These are phyloP conservation scores for Guaruba guarouba DNA, from an alignment of 2,113 vertebrate genomes.

Conservation along the genomic window DNA sequence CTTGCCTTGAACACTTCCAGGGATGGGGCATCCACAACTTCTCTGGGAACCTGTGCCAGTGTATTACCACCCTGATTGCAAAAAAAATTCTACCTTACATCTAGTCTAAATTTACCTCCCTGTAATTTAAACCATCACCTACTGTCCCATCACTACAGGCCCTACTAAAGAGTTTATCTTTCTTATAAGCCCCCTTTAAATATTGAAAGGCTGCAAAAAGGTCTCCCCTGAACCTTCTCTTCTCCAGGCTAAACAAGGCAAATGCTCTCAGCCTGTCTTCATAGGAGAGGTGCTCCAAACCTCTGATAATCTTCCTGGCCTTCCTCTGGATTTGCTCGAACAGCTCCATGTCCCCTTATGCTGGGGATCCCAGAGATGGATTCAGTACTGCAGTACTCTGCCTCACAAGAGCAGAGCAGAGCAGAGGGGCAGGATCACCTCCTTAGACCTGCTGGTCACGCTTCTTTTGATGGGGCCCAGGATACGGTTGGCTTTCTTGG, in stretches of 20 bases:
- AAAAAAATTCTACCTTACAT: neutral
- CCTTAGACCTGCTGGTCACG: neutral
- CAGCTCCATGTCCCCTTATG: neutral
- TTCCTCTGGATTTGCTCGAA: neutral
- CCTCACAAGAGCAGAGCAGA: neutral
- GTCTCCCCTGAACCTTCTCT: neutral
- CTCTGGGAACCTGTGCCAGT: neutral
- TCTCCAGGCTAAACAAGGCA: neutral
- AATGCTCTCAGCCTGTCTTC: neutral
- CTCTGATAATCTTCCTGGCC: neutral
- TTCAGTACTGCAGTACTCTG: neutral
- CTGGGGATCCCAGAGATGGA: neutral
- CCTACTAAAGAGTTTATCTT: neutral
- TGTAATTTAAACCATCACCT: neutral
- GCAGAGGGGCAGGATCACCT: neutral
- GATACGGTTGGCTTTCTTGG: neutral
- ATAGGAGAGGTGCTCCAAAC: neutral
- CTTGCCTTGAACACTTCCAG: neutral
- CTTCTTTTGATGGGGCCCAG: neutral
- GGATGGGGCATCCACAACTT: neutral
- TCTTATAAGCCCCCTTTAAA: neutral
- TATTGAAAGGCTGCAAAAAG: neutral
- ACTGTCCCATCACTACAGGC: too few relatives aligned
- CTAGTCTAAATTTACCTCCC: neutral
- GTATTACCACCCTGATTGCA: neutral